A percentile compares a stretch with the other conserved stretches of the same genome.
Conservation (phyloP, 2,113 vertebrate genomes). For the Pleuronectes platessa region DNA sequence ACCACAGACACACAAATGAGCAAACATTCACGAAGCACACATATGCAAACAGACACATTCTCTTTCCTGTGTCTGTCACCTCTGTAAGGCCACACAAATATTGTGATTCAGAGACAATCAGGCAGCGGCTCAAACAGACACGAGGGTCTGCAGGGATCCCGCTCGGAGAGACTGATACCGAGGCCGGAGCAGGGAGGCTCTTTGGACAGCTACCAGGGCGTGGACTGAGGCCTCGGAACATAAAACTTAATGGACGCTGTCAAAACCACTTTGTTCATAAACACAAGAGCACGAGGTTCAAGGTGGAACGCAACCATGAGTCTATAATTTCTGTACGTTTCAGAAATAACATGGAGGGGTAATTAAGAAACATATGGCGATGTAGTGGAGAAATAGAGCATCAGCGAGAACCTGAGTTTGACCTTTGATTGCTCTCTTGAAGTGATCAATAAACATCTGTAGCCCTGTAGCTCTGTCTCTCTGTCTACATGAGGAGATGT, state of each 20-base stretch:
- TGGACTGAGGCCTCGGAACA: slow-evolving; percentile 30
- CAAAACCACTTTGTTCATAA: slow-evolving; percentile 48
- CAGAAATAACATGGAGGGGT: neutral
- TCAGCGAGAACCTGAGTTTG: neutral
- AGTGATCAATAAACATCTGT: slow-evolving; percentile 22
- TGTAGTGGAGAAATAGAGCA: neutral
- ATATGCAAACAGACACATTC: slow-evolving; percentile 21
- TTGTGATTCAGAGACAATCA: slow-evolving; percentile 77
- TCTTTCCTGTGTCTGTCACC: slow-evolving; percentile 51
- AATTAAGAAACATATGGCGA: slow-evolving; percentile 7
- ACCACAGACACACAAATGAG: slow-evolving; percentile 18
- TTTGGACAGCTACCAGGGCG: slow-evolving; percentile 49
- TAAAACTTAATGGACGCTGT: slow-evolving; percentile 44
- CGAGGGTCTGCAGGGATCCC: slow-evolving; percentile 40
- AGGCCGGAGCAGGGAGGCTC: slow-evolving; percentile 29
- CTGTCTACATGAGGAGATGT: neutral
- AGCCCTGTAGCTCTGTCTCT: neutral
- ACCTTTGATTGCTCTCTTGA: slow-evolving; percentile 18
- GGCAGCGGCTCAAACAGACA: slow-evolving; percentile 56
- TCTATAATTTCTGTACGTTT: slow-evolving; percentile 2
- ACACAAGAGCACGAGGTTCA: slow-evolving; percentile 2
- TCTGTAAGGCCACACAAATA: slow-evolving; percentile 69
- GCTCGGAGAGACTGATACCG: slow-evolving; percentile 61
- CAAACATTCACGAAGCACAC: neutral
- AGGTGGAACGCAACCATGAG: neutral